These are phyloP conservation scores for Nephrotoma guestfalica DNA, from an alignment of 2,888 invertebrate genomes.

Conservation along the genomic window DNA sequence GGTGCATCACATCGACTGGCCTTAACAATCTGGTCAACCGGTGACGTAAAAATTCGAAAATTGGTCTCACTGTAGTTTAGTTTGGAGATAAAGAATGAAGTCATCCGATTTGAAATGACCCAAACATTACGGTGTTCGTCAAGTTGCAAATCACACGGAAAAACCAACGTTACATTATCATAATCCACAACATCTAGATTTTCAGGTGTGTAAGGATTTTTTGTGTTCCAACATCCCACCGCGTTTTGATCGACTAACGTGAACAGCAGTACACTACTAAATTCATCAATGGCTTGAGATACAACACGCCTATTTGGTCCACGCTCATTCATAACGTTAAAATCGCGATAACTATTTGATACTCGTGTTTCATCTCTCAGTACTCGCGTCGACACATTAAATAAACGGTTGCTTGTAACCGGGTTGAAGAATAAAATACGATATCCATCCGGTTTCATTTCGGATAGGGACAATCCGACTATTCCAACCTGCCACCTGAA, in stretches of 20 bases:
- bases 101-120: slow-evolving; percentile 73
- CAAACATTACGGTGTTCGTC: slow-evolving; percentile 55
- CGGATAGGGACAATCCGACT: slow-evolving; percentile 61
- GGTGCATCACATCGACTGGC: slow-evolving; percentile 57
- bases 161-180: slow-evolving; percentile 60
- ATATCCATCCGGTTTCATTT: slow-evolving; percentile 49
- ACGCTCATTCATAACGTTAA: slow-evolving; percentile 43
- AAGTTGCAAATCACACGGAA: slow-evolving; percentile 67
- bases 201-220: slow-evolving; percentile 45
- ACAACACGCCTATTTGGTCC: slow-evolving; percentile 56
- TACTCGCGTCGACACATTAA: slow-evolving; percentile 60
- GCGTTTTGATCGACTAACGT: slow-evolving; percentile 68
- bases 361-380: slow-evolving; percentile 53
- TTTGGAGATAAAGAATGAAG: slow-evolving; percentile 52
- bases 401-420: slow-evolving; percentile 61
- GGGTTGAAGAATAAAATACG: slow-evolving; percentile 66
- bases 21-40: slow-evolving; percentile 45
- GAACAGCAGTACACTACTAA: slow-evolving; percentile 54
- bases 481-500: slow-evolving; percentile 80
- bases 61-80: slow-evolving; percentile 63
- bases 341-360: slow-evolving; percentile 54
- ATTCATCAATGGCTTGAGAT: slow-evolving; percentile 56
- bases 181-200: slow-evolving; percentile 56
- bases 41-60: slow-evolving; percentile 58
- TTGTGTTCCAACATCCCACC: slow-evolving; percentile 68